Conservation (phyloP, 1,140 invertebrate genomes). For the Sitobion miscanthi region DNA sequence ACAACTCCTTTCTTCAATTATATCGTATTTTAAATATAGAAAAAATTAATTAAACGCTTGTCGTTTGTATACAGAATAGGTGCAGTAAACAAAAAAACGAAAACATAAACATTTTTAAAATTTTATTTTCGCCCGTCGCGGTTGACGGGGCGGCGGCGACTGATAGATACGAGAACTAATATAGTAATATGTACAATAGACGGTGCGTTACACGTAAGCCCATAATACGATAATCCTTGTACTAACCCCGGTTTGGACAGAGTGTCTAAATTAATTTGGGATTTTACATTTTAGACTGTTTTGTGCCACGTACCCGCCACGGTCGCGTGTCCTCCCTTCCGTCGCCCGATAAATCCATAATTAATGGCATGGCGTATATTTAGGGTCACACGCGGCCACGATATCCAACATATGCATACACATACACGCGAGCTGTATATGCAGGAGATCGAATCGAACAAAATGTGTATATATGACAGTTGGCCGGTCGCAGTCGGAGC, state of each 20-base stretch:
- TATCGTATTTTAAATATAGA: background rate
- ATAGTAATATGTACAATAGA: background rate
- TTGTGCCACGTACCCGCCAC: background rate
- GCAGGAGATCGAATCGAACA: background rate
- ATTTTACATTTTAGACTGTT: constrained; percentile 23
- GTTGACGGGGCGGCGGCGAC: no score
- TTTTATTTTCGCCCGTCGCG: background rate
- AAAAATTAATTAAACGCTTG: background rate
- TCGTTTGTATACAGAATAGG: background rate
- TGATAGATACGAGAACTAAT: background rate
- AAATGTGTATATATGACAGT: background rate
- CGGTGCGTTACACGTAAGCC: background rate
- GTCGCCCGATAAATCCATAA: constrained; percentile 31
- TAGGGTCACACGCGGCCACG: background rate
- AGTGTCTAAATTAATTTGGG: constrained; percentile 25
- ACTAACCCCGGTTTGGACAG: constrained; percentile 23
- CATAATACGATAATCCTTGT: constrained; percentile 15
- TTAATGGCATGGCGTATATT: background rate
- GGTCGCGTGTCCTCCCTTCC: background rate
- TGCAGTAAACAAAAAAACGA: no score
- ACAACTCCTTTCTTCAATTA: background rate
- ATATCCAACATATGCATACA: background rate
- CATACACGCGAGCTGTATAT: background rate
- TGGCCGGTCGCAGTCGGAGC: background rate
- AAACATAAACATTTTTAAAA: background rate